A percentile compares a stretch with the other conserved stretches of the same genome.
Conservation (phyloP, 2,797 vertebrate genomes). For the Trachurus trachurus region DNA sequence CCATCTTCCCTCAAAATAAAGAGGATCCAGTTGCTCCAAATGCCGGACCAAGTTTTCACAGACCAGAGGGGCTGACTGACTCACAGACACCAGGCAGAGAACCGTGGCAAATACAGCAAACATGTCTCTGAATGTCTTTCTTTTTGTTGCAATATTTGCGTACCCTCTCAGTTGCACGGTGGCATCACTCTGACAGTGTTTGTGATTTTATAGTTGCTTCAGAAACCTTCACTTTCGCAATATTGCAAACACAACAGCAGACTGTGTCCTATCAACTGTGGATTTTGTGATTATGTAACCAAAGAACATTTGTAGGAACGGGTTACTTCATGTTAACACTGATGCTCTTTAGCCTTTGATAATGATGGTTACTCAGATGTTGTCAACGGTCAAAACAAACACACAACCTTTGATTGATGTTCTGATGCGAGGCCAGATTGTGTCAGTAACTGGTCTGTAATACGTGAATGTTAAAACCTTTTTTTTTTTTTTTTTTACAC, state of each 20-base stretch:
- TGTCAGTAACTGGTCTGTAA: no score
- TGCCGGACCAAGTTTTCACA: slow-evolving; percentile 45
- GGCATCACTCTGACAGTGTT: neutral
- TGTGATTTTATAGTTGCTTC: slow-evolving; percentile 33
- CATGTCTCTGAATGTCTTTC: slow-evolving; percentile 21
- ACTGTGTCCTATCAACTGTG: slow-evolving; percentile 27
- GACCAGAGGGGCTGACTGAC: slow-evolving; percentile 34
- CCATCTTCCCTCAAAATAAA: slow-evolving; percentile 34
- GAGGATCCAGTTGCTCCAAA: neutral
- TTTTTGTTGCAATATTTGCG: neutral
- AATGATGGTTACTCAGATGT: neutral
- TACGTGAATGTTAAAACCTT: no score
- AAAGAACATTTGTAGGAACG: neutral
- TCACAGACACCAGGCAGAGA: slow-evolving; percentile 25
- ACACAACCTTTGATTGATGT: neutral
- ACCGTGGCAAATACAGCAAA: neutral
- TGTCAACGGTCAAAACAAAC: neutral
- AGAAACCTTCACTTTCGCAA: slow-evolving; percentile 28
- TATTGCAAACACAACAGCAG: slow-evolving; percentile 17
- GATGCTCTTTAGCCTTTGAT: neutral
- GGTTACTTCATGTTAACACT: neutral
- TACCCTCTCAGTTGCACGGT: neutral
- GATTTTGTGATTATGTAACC: slow-evolving; percentile 46
- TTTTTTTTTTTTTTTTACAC: no score
- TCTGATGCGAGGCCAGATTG: no score